Conservation (phyloP, 2,113 vertebrate species). For the Poecilia latipinna region DNA sequence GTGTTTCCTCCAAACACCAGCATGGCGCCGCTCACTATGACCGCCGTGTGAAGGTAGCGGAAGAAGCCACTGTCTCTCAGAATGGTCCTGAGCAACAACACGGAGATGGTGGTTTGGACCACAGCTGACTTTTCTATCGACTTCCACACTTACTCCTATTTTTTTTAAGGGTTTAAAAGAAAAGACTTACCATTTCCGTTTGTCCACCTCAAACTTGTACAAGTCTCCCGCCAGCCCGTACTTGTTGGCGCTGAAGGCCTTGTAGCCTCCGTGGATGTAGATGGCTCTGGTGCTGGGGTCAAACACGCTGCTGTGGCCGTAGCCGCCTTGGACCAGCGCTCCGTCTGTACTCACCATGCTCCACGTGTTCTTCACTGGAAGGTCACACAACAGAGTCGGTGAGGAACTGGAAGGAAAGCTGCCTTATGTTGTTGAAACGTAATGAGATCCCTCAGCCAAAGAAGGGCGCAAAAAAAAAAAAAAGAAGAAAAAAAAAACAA, state of each 20-base stretch:
- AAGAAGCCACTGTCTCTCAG: constrained; percentile 93
- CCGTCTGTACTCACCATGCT: constrained; percentile 83
- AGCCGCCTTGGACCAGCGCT: constrained; percentile 94
- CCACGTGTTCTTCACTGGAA: constrained; percentile 87
- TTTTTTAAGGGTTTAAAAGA: no score
- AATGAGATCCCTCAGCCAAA: neutral
- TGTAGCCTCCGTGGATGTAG: constrained; percentile 96
- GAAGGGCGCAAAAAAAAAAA: neutral
- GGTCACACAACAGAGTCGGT: neutral
- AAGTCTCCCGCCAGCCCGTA: constrained; percentile 94
- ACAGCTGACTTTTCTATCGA: no score
- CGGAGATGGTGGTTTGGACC: neutral
- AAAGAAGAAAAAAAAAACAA: neutral
- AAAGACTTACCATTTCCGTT: constrained; percentile 83
- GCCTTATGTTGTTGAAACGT: neutral
- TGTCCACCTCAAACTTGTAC: constrained; percentile 90
- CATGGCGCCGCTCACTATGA: constrained; percentile 91
- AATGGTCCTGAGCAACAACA: constrained; percentile 84
- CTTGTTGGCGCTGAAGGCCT: constrained; percentile 96
- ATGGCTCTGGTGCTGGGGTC: constrained; percentile 85
- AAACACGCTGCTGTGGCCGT: constrained; percentile 96
- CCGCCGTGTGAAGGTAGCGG: constrained; percentile 94
- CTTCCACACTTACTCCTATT: no score
- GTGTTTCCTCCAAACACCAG: constrained; percentile 98
- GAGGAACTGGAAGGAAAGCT: neutral